Conservation (phyloP, 1,140 invertebrate species). For the Diorhabda sublineata region DNA sequence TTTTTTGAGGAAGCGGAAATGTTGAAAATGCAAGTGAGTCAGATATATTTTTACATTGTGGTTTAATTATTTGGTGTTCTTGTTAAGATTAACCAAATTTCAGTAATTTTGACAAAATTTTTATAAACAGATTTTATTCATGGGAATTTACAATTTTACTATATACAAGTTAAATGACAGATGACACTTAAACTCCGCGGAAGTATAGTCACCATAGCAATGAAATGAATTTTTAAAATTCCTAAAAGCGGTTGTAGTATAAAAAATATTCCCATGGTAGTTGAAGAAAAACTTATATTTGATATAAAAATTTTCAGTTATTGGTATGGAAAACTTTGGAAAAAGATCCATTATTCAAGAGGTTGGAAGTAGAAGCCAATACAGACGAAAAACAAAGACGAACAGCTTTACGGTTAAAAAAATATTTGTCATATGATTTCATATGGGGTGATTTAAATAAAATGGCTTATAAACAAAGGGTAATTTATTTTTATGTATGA, state of each 20-base stretch:
- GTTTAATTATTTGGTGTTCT: not conserved
- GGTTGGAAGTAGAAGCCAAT: slow-evolving; percentile 52
- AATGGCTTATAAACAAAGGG: slow-evolving; percentile 60
- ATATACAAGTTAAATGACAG: too few relatives aligned
- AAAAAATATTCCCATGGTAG: not conserved
- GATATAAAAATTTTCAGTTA: slow-evolving; percentile 56
- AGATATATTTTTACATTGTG: slow-evolving; percentile 1
- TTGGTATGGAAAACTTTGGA: slow-evolving; percentile 76
- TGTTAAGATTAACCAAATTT: not conserved
- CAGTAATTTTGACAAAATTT: too few relatives aligned
- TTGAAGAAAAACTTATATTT: not conserved
- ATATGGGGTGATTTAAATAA: slow-evolving; percentile 55
- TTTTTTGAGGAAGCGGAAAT: slow-evolving; percentile 69
- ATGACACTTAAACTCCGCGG: not conserved
- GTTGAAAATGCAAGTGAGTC: slow-evolving; percentile 65
- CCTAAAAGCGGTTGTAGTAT: not conserved
- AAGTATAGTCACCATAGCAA: not conserved
- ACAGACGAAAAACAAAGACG: slow-evolving; percentile 70
- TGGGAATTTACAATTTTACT: too few relatives aligned
- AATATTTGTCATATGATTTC: slow-evolving; percentile 47
- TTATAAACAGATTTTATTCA: too few relatives aligned
- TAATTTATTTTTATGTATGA: slow-evolving; percentile 42
- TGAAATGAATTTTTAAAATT: not conserved
- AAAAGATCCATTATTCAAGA: slow-evolving; percentile 75
- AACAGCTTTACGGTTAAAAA: slow-evolving; percentile 58